A percentile compares a stretch with the other conserved stretches of the same genome.
Conservation (phyloP, 2,888 invertebrate genomes). For the Calliphora vomitoria region DNA sequence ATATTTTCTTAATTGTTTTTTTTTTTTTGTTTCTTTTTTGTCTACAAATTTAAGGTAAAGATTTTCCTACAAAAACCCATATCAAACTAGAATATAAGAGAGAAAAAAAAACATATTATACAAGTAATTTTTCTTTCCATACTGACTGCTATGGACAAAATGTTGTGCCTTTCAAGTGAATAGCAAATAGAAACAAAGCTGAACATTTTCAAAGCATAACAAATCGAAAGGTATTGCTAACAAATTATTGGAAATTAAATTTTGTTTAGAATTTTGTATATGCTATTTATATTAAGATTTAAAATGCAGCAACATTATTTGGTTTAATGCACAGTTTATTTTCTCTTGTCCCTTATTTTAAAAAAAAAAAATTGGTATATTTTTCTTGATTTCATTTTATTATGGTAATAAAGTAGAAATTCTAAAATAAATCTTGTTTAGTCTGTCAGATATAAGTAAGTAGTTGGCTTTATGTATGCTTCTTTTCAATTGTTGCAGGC, state of each 20-base stretch:
- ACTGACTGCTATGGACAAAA: not conserved
- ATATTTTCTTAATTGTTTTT: no score
- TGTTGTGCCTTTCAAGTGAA: constrained; percentile 2
- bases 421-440: constrained; percentile 63
- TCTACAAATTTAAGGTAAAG: no score
- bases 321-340: not conserved
- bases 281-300: not conserved
- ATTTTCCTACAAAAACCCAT: no score
- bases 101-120: no score
- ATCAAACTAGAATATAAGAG: no score
- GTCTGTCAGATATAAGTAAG: constrained; percentile 50
- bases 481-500: not conserved
- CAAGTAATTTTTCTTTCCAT: no score
- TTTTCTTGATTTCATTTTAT: constrained; percentile 13
- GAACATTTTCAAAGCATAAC: not conserved
- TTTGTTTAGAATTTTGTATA: not conserved
- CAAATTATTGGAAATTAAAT: constrained; percentile 38
- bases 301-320: not conserved
- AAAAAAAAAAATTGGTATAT: no score
- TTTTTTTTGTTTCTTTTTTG: no score
- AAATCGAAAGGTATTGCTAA: not conserved
- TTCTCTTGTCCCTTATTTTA: not conserved
- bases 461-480: constrained; percentile 35
- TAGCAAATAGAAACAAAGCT: constrained; percentile 8
- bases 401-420: constrained; percentile 25